Evolutionary conservation across 2,797 vertebrate species (phyloP), one percentile per base, ranked within the genome.

Genomic region (Lophotriccus pileatus): DNA sequence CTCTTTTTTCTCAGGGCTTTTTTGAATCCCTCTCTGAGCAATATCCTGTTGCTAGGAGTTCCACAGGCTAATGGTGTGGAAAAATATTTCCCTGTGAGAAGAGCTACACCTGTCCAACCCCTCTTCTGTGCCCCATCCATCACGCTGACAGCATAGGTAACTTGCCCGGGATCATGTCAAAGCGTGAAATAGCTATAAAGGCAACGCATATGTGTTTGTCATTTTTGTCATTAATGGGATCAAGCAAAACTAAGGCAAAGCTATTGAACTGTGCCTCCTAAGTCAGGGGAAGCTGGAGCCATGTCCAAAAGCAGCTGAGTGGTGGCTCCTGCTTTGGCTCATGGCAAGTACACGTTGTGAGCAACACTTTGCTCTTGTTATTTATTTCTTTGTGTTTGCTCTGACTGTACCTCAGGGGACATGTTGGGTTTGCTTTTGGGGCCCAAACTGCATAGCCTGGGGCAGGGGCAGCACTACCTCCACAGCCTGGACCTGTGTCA

Each of bases 151-250:
- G 93, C 92, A 55, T 55, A 96, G 96, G 94, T 95, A 95, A 94
- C 94, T 86, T 90, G 91, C 91, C 87, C 1, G 2, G 91, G 91
- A 96, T 95, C 92, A 95, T 93, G 95, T 91, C 94, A 94, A 94
- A 93, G 93, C 70, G 47, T 94, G 94, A 96, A 97, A 94, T 95
- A 96, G 94, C 94, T 94, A 95, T 94, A 94, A 96, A 97, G 85
- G 94, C 93, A 95, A 94, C 63, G 70, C 83, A 53, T 93, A 86
- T 86, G 91, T 94, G 94, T 94, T 95, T 94, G 95, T 93, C 93
- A 93, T 86, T 81, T 93, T 91, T 96, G 93, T 91, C 87, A 76
- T 94, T 90, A 94, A 87, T 84, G 70, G 94, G 93, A 96, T 96
- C 95, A 94, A 87, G 92, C 50, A 86, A 90, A 95, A 93, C 87